phyloP scores from a whole-genome alignment of 1,140 invertebrate species.

The Drosophila pseudoananassae region DNA sequence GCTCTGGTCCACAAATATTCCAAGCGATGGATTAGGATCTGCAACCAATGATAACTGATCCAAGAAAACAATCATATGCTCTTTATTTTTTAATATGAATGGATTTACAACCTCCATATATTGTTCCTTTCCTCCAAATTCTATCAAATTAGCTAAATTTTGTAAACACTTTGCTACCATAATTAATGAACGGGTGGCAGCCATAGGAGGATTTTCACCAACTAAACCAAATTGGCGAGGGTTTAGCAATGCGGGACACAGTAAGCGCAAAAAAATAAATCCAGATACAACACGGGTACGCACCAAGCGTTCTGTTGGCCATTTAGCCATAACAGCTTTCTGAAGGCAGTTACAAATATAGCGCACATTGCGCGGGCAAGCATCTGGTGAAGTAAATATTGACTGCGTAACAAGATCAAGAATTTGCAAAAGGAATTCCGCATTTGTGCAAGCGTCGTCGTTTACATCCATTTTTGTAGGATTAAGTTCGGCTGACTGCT shows the following conservation, averaged over 20 bases:
- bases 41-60: slow-evolving; percentile 94
- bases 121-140: slow-evolving; percentile 97
- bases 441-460: slow-evolving; percentile 96
- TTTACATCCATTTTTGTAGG: slow-evolving; percentile 97
- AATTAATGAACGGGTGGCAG: slow-evolving; percentile 94
- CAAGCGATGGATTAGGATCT: slow-evolving; percentile 86
- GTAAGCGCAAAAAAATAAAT: slow-evolving; percentile 97
- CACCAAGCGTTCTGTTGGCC: slow-evolving; percentile 96
- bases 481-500: slow-evolving; percentile 98
- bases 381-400: slow-evolving; percentile 96
- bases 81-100: slow-evolving; percentile 98
- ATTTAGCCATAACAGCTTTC: slow-evolving; percentile 94
- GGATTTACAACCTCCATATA: slow-evolving; percentile 99
- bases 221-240: slow-evolving; percentile 97
- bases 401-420: slow-evolving; percentile 95
- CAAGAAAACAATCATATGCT: slow-evolving; percentile 98
- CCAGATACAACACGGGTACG: slow-evolving; percentile 96
- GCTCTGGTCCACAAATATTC: slow-evolving; percentile 81
- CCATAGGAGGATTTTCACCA: slow-evolving; percentile 93
- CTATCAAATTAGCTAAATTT: slow-evolving; percentile 97
- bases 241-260: slow-evolving; percentile 98
- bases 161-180: slow-evolving; percentile 98
- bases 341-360: slow-evolving; percentile 97
- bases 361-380: slow-evolving; percentile 94
- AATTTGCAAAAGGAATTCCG: slow-evolving; percentile 95